Base-by-base conservation (phyloP, 2,113 vertebrate species). In the Heterocephalus glaber region DNA sequence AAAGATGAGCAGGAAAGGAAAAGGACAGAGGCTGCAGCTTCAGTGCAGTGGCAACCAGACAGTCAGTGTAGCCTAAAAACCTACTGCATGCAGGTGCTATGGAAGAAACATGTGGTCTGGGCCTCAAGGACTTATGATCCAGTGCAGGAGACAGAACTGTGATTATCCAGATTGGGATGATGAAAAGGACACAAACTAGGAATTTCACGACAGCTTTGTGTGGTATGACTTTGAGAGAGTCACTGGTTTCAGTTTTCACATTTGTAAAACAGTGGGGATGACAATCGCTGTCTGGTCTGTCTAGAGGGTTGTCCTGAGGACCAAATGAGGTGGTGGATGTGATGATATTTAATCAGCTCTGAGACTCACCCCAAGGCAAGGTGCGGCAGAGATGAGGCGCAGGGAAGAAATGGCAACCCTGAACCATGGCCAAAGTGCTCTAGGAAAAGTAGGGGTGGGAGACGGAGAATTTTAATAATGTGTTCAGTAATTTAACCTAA, bases 401-500 rank as follows among this genome's bases (percentile, higher is more conserved):
- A 8, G 10, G 17, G 26, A 70, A 49, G 47, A 80, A 79, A 4
- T 41, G 26, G 44, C 68, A 13, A 24, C 24, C 85, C 61, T 81
- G 56, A 79, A n/a, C 63, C 17, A 28, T 3, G 44, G 24, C n/a
- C 28, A 13, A 65, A 14, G 77, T 14, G n/a, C 5, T 28, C 49
- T 49, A 72, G 86, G 56, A 80, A 54, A 93, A 81, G n/a, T 58
- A 38, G 33, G 30, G 19, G 5, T 47, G 9, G 26, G 22, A 16
- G 41, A 76, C 30, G 56, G 61, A 58, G 3, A 96, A 94, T 89
- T 89, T 97, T 79, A 72, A 56, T 94, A 86, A 66, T 76, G 17
- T 33, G 74, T 72, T 89, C 95, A 86, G 77, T 83, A 72, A 92
- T 49, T 33, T 90, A 86, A 65, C 60, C 26, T 92, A 82, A 97